Percentiles rank a stretch among this genome's conserved stretches.
Conservation (phyloP, 2,113 vertebrate genomes). For the Seriola quinqueradiata region DNA sequence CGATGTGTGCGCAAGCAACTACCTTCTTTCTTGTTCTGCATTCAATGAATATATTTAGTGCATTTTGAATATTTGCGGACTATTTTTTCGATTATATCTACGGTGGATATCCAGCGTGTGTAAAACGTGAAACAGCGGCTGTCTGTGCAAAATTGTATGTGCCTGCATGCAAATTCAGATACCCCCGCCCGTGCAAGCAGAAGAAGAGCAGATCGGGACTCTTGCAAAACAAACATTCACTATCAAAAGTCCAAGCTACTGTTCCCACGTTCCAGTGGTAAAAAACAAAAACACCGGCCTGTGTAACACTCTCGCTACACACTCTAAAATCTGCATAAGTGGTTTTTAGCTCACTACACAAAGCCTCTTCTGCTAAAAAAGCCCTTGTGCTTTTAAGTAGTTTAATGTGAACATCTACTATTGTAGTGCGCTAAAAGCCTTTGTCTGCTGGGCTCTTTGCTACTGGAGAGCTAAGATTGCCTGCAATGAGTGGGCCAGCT, state of each 20-base stretch:
- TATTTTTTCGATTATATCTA: background rate
- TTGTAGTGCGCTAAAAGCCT: conserved; percentile 51
- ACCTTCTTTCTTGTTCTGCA: background rate
- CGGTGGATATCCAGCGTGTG: background rate
- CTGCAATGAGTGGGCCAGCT: conserved; percentile 34
- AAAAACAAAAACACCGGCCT: conserved; percentile 27
- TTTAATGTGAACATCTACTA: conserved; percentile 47
- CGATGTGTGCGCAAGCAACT: background rate
- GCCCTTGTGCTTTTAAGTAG: conserved; percentile 41
- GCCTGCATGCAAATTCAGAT: background rate
- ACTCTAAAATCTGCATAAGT: conserved; percentile 33
- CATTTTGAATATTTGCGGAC: background rate
- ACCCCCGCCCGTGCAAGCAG: background rate
- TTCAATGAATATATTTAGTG: background rate
- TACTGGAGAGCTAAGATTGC: conserved; percentile 19
- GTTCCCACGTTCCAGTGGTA: background rate
- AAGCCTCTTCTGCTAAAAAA: conserved; percentile 19
- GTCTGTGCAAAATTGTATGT: background rate
- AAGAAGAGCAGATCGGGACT: background rate
- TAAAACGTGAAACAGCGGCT: background rate
- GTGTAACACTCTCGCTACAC: background rate
- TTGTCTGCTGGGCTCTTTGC: conserved; percentile 33
- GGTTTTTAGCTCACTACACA: conserved; percentile 23
- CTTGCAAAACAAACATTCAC: background rate
- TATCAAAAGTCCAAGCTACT: background rate